Conservation (phyloP, 2,888 invertebrate genomes). For the Torymus tubicola region DNA sequence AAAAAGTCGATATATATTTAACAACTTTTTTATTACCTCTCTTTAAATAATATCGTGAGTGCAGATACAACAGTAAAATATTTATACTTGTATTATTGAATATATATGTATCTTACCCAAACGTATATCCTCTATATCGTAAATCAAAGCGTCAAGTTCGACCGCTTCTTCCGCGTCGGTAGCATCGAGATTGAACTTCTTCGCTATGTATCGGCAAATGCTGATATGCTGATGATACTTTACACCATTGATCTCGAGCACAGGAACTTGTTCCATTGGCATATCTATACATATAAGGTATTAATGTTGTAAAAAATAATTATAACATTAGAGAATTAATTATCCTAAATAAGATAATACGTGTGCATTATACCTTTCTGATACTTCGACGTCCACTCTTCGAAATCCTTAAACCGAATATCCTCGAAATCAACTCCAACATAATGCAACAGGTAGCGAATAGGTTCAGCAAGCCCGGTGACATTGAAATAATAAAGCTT, state of each 20-base stretch:
- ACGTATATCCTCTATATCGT: conserved; percentile 78
- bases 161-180: conserved; percentile 77
- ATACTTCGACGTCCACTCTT: conserved; percentile 66
- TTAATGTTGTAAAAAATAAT: not conserved
- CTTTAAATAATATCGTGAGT: not conserved
- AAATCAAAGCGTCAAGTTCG: conserved; percentile 76
- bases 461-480: conserved; percentile 75
- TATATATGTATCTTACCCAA: conserved; percentile 71
- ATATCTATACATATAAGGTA: conserved; percentile 67
- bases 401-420: conserved; percentile 66
- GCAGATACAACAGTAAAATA: not conserved
- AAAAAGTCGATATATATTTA: not conserved
- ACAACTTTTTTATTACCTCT: too few relatives aligned
- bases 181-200: conserved; percentile 77
- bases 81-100: not conserved
- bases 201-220: conserved; percentile 79
- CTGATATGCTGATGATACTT: conserved; percentile 76
- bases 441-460: conserved; percentile 72
- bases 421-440: conserved; percentile 74
- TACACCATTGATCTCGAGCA: conserved; percentile 77
- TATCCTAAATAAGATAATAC: too few relatives aligned
- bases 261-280: conserved; percentile 77
- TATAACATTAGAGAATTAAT: too few relatives aligned
- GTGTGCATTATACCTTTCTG: conserved; percentile 61
- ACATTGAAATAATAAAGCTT: conserved; percentile 76